Evolutionary conservation across 2,113 vertebrate genomes (phyloP).

Genomic region (Speoplatyrhinus poulsoni): DNA sequence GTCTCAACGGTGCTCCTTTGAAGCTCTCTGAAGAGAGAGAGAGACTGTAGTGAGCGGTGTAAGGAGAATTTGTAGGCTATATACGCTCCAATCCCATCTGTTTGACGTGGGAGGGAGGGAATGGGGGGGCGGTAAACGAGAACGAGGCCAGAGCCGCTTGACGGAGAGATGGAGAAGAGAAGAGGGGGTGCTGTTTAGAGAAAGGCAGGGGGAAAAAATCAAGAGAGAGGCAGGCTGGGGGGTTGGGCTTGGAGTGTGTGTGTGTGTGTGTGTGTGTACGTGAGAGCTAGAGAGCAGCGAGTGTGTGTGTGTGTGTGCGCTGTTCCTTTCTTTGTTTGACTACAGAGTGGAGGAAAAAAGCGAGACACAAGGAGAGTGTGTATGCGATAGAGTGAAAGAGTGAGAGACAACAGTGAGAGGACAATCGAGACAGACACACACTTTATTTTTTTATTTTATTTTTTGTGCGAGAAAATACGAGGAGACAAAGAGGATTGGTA

Average conservation of each 20-base stretch:
- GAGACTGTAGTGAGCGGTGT: constrained; percentile 13
- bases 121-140: constrained; percentile 69
- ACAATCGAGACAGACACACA: constrained; percentile 19
- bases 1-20: not conserved
- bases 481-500: constrained; percentile 59
- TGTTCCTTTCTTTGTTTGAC: constrained; percentile 85
- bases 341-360: constrained; percentile 73
- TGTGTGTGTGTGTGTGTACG: constrained; percentile 56
- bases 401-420: constrained; percentile 41
- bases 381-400: constrained; percentile 44
- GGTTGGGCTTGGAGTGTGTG: constrained; percentile 76
- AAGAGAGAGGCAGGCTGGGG: constrained; percentile 75
- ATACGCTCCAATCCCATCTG: constrained; percentile 76
- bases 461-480: constrained; percentile 26
- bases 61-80: constrained; percentile 50
- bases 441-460: not conserved
- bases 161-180: constrained; percentile 52
- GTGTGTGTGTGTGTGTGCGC: constrained; percentile 42
- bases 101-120: constrained; percentile 63
- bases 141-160: constrained; percentile 74
- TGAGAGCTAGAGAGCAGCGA: constrained; percentile 28
- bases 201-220: constrained; percentile 57
- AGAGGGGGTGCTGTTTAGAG: constrained; percentile 53
- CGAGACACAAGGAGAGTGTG: constrained; percentile 67
- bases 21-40: constrained; percentile 24